Conservation (phyloP, 2,113 vertebrate genomes). For the Cephalopterus ornatus region DNA sequence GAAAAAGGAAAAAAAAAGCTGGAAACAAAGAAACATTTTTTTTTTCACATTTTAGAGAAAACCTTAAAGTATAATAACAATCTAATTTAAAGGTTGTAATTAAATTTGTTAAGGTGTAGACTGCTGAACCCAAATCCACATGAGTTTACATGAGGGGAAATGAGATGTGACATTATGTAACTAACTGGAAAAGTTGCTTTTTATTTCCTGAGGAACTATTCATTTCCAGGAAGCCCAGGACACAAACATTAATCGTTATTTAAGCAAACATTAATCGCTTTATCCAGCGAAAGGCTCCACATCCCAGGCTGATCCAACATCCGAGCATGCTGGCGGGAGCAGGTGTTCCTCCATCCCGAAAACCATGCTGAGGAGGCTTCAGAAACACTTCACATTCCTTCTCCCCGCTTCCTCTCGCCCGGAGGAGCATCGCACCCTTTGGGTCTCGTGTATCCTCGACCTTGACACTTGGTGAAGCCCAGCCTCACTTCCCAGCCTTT, state of each 20-base stretch:
- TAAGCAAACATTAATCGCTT: background rate
- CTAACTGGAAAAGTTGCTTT: background rate
- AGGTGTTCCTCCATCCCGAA: background rate
- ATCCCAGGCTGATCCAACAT: background rate
- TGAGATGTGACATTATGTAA: background rate
- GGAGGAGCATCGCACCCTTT: background rate
- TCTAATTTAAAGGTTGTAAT: background rate
- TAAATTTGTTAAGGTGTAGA: background rate
- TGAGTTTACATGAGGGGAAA: background rate
- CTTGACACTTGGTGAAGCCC: background rate
- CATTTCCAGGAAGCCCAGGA: background rate
- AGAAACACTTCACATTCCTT: background rate
- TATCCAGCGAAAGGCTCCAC: background rate
- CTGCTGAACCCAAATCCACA: background rate
- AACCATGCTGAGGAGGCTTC: background rate
- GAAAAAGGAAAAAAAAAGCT: background rate
- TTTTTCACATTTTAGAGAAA: background rate
- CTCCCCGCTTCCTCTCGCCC: background rate
- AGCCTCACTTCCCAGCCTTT: background rate
- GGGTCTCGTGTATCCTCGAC: background rate
- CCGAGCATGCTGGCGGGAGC: background rate
- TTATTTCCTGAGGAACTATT: background rate
- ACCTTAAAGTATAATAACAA: background rate
- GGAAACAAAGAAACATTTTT: background rate
- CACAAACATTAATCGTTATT: background rate